Conservation (phyloP, 1,140 invertebrate genomes). For the Ceratina australensis region DNA sequence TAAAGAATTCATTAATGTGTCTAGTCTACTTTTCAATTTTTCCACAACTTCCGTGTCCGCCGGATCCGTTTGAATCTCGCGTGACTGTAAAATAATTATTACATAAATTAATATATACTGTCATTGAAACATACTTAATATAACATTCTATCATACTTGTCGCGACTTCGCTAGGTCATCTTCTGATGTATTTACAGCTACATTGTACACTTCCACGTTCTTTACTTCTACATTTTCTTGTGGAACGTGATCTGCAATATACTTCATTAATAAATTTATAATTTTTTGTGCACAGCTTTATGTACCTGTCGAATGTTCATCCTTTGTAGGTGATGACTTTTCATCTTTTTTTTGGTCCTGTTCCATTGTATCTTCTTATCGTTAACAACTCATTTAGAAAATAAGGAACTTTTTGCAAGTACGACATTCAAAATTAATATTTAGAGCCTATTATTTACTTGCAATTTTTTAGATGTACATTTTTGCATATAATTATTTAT, state of each 20-base stretch:
- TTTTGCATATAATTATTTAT: background rate
- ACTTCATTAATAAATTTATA: background rate
- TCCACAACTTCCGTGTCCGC: conserved; percentile 70
- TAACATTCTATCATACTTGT: background rate
- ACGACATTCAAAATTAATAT: background rate
- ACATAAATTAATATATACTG: background rate
- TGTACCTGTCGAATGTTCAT: conserved; percentile 2
- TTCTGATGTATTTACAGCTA: background rate
- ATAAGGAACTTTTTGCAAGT: background rate
- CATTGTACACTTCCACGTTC: background rate
- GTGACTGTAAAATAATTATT: conserved; percentile 38
- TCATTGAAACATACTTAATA: background rate
- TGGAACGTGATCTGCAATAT: conserved; percentile 10
- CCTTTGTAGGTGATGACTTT: background rate
- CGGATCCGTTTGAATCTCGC: conserved; percentile 53
- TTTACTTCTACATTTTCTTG: background rate
- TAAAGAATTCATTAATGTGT: conserved; percentile 86
- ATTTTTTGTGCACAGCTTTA: background rate
- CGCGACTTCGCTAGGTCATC: background rate
- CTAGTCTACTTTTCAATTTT: conserved; percentile 81
- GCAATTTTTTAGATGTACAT: background rate
- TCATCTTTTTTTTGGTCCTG: background rate
- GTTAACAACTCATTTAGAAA: background rate
- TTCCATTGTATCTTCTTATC: conserved; percentile 17
- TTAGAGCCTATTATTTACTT: background rate